Conservation (phyloP, 2,888 invertebrate genomes). For the Brachyopa scutellaris region DNA sequence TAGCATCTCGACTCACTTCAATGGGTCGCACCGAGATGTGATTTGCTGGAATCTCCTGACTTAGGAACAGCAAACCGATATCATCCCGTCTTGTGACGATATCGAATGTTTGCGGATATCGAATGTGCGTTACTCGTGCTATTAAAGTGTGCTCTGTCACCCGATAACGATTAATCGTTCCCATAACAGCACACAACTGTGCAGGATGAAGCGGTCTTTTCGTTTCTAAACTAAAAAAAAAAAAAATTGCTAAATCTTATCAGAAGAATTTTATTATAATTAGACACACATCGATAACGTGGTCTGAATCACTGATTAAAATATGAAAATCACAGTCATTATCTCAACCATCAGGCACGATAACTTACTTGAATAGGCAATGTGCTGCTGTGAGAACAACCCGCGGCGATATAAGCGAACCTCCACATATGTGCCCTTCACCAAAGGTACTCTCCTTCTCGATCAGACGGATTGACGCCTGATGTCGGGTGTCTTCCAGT, state of each 20-base stretch:
- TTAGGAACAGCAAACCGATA: slow-evolving; percentile 78
- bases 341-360: neutral
- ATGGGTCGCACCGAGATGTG: slow-evolving; percentile 76
- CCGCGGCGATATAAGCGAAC: slow-evolving; percentile 77
- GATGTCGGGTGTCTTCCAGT: slow-evolving; percentile 71
- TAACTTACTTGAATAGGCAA: slow-evolving; percentile 78
- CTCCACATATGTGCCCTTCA: slow-evolving; percentile 79
- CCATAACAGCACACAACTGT: slow-evolving; percentile 77
- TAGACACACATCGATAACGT: neutral
- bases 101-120: slow-evolving; percentile 74
- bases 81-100: slow-evolving; percentile 72
- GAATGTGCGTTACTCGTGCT: slow-evolving; percentile 77
- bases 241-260: neutral
- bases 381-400: slow-evolving; percentile 78
- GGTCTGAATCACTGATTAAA: neutral
- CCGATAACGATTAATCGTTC: slow-evolving; percentile 74
- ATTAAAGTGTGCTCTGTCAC: slow-evolving; percentile 73
- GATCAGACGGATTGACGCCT: slow-evolving; percentile 78
- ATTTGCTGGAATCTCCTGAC: slow-evolving; percentile 75
- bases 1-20: slow-evolving; percentile 51
- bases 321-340: neutral
- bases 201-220: slow-evolving; percentile 77
- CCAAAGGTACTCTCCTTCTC: slow-evolving; percentile 76
- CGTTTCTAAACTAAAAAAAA: slow-evolving; percentile 12
- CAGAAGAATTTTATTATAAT: slow-evolving; percentile 8